These are phyloP conservation scores for Argyrosomus japonicus DNA, from an alignment of 2,113 vertebrate genomes.

Conservation along the genomic window DNA sequence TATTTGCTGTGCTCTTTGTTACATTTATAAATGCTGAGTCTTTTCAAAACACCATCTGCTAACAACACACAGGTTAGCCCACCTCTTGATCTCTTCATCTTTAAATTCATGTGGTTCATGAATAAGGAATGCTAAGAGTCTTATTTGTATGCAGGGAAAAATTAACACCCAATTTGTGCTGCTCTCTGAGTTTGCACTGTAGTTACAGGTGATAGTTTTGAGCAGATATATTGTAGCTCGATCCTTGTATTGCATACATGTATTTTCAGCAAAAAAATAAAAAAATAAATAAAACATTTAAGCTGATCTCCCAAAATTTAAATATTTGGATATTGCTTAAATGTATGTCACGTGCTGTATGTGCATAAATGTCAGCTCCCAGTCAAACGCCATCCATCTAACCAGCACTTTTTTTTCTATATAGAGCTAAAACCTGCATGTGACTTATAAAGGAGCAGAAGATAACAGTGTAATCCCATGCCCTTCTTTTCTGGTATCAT, in stretches of 20 bases:
- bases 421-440: conserved; percentile 24
- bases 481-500: conserved; percentile 51
- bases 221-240: not conserved
- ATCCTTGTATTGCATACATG: not conserved
- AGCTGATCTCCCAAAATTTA: not conserved
- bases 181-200: not conserved
- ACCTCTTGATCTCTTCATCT: conserved; percentile 13
- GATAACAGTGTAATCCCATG: conserved; percentile 50
- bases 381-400: not conserved
- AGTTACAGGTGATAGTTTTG: not conserved
- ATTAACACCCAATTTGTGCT: not conserved
- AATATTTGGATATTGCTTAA: not conserved
- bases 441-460: conserved; percentile 20
- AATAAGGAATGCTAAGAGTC: conserved; percentile 18
- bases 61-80: conserved; percentile 8
- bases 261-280: not conserved
- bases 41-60: conserved; percentile 36
- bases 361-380: not conserved
- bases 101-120: conserved; percentile 7
- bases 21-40: not conserved
- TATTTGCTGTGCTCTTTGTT: not conserved
- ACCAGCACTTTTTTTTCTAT: not conserved
- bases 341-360: not conserved
- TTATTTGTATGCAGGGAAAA: conserved; percentile 14
- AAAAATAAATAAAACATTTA: not conserved